phyloP scores from a whole-genome alignment of 2,888 invertebrate species.

The Cryptus viduatorius region DNA sequence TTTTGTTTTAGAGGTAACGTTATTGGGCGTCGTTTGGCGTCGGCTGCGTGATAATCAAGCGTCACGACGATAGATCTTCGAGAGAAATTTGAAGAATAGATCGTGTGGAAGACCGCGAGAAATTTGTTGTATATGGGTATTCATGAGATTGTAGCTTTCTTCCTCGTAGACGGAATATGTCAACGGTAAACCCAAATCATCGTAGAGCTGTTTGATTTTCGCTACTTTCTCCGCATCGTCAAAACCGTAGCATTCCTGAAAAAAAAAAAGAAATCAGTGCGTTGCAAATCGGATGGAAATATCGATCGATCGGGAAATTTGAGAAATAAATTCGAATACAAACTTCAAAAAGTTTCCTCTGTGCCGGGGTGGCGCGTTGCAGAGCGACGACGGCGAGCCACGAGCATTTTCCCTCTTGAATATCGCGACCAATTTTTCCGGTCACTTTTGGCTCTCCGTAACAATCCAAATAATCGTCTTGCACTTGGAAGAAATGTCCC shows the following conservation, averaged over 20 bases:
- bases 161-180: conserved; percentile 94
- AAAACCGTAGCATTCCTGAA: conserved; percentile 90
- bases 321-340: conserved; percentile 48
- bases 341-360: conserved; percentile 90
- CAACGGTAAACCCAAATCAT: conserved; percentile 91
- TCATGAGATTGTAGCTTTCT: conserved; percentile 92
- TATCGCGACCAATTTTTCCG: conserved; percentile 96
- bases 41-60: conserved; percentile 85
- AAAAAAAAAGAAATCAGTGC: conserved; percentile 10
- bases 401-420: conserved; percentile 97
- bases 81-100: conserved; percentile 92
- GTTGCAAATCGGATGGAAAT: not conserved
- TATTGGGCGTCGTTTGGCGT: not conserved
- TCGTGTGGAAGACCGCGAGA: conserved; percentile 93
- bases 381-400: conserved; percentile 97
- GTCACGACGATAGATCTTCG: conserved; percentile 92
- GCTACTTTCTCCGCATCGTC: conserved; percentile 89
- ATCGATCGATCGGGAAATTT: conserved; percentile 10
- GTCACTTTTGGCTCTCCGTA: conserved; percentile 94
- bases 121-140: conserved; percentile 93
- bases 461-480: conserved; percentile 96
- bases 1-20: conserved; percentile 20
- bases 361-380: conserved; percentile 90
- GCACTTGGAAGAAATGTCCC: conserved; percentile 97
- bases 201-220: conserved; percentile 91